phyloP scores from a whole-genome alignment of 2,888 invertebrate species.

The Melipona beecheii region DNA sequence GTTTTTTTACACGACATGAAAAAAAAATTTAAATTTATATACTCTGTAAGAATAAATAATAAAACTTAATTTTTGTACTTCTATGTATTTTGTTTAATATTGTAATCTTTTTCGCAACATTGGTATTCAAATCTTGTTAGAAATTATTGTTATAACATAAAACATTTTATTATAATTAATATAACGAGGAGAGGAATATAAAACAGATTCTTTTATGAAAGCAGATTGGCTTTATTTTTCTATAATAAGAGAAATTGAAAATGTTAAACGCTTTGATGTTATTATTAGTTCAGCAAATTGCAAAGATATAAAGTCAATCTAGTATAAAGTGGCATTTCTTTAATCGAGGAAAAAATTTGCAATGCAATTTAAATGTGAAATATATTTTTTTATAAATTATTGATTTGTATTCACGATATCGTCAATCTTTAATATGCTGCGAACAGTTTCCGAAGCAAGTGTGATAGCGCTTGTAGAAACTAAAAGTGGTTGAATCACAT shows the following conservation, averaged over 20 bases:
- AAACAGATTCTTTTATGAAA: slow-evolving; percentile 9
- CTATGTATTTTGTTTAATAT: background rate
- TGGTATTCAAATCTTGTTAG: background rate
- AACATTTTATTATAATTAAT: background rate
- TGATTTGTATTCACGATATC: slow-evolving; percentile 93
- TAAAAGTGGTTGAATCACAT: slow-evolving; percentile 98
- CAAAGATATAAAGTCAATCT: slow-evolving; percentile 21
- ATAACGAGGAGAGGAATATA: background rate
- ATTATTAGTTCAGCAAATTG: slow-evolving; percentile 37
- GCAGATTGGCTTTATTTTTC: slow-evolving; percentile 46
- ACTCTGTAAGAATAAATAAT: slow-evolving; percentile 49
- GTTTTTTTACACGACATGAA: slow-evolving; percentile 48
- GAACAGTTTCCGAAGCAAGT: slow-evolving; percentile 97
- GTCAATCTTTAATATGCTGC: slow-evolving; percentile 99
- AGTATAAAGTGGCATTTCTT: background rate
- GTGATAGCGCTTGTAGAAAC: slow-evolving; percentile 97
- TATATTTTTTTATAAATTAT: slow-evolving; percentile 61
- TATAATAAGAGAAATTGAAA: slow-evolving; percentile 4
- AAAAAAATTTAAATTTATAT: slow-evolving; percentile 39
- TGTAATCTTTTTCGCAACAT: background rate
- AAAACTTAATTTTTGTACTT: slow-evolving; percentile 61
- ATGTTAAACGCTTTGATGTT: slow-evolving; percentile 26
- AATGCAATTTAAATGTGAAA: slow-evolving; percentile 13
- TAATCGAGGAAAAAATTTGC: slow-evolving; percentile 14
- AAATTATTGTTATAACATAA: background rate